Evolutionary conservation across 2,797 vertebrate species (phyloP).

Genomic region (Gymnothorax reevesii): DNA sequence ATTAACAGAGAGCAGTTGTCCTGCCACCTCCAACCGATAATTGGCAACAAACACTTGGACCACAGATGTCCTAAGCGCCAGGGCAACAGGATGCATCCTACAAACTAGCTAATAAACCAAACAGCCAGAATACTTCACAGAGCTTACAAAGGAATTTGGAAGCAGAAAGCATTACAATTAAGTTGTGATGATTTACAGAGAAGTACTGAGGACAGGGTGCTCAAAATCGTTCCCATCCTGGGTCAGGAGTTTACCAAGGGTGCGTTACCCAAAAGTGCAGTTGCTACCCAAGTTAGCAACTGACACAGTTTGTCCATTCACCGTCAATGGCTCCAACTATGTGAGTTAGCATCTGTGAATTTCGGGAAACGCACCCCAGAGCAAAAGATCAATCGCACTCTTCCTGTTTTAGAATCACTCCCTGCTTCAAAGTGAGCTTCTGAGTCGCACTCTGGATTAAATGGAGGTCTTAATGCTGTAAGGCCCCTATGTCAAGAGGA

Average conservation of each 20-base stretch:
- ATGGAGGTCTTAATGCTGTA: conserved; percentile 37
- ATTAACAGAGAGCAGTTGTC: too few relatives aligned
- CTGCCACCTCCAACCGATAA: too few relatives aligned
- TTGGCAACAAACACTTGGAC: too few relatives aligned
- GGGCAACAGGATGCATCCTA: too few relatives aligned
- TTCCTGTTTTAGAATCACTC: not conserved
- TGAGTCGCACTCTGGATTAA: conserved; percentile 8
- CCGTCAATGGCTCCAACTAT: too few relatives aligned
- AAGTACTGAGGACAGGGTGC: not conserved
- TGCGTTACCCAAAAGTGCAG: too few relatives aligned
- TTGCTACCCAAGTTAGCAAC: too few relatives aligned
- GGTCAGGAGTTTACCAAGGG: not conserved
- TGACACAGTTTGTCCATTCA: too few relatives aligned
- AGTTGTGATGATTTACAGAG: not conserved
- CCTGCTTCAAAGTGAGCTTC: not conserved
- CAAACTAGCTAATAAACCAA: too few relatives aligned
- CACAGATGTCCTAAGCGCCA: too few relatives aligned
- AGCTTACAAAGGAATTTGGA: not conserved
- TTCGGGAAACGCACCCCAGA: not conserved
- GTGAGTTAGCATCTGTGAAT: too few relatives aligned
- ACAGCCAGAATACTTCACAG: too few relatives aligned
- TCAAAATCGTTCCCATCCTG: not conserved
- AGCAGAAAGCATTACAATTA: not conserved
- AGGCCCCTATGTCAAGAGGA: conserved; percentile 38
- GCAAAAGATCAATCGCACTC: not conserved